Percentiles rank a stretch among this genome's conserved stretches.
Conservation (phyloP, 2,113 vertebrate genomes). For the Rhegmatorhina hoffmannsi region DNA sequence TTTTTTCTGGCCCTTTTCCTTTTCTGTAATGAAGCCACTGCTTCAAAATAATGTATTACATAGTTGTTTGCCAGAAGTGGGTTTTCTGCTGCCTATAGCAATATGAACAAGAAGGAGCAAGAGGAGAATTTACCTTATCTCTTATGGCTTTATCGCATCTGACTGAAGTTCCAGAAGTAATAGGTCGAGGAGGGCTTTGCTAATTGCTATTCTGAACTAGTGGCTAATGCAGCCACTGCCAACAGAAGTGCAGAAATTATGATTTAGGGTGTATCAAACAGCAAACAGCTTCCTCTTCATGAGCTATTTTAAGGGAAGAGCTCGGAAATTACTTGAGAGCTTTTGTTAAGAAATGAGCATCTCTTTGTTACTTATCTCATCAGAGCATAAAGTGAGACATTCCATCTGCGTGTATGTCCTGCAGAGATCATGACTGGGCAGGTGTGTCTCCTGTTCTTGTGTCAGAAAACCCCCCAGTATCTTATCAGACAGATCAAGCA, state of each 20-base stretch:
- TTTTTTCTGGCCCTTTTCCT: not conserved
- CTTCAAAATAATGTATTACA: not conserved
- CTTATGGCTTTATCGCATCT: not conserved
- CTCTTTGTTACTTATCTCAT: not conserved
- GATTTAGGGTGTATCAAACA: not conserved
- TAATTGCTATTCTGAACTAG: not conserved
- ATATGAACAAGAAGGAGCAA: not conserved
- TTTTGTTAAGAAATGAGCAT: not conserved
- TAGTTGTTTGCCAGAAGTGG: not conserved
- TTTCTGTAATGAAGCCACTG: not conserved
- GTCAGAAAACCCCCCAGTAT: not conserved
- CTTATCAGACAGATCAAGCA: not conserved
- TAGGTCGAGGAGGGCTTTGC: not conserved
- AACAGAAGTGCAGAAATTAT: not conserved
- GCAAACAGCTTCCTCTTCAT: not conserved
- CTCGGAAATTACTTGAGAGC: accelerated
- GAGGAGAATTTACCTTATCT: not conserved
- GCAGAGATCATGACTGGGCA: not conserved
- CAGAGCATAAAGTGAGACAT: not conserved
- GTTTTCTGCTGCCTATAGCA: not conserved
- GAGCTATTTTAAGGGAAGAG: not conserved
- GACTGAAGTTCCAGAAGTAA: not conserved
- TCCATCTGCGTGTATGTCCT: accelerated
- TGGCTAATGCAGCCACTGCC: not conserved
- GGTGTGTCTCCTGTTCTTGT: not conserved